phyloP scores from a whole-genome alignment of 2,113 vertebrate genomes.

The Prietella phreatophila region DNA sequence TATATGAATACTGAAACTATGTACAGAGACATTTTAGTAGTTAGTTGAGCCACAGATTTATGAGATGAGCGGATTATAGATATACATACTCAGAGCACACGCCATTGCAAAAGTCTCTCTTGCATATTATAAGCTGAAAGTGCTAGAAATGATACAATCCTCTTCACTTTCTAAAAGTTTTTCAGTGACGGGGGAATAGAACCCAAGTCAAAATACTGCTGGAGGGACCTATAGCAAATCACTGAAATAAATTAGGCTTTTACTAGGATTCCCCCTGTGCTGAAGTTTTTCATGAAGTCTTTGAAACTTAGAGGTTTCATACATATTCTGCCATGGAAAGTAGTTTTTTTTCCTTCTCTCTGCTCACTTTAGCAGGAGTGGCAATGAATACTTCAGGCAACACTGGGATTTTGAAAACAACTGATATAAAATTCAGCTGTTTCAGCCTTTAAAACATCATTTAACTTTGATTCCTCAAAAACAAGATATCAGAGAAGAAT shows the following conservation, averaged over 20 bases:
- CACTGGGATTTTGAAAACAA: conserved; percentile 30
- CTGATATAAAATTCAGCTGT: conserved; percentile 4
- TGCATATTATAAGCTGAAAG: conserved; percentile 12
- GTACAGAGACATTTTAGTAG: neutral
- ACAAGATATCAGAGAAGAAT: neutral
- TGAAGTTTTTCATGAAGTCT: conserved; percentile 14
- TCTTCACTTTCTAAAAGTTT: conserved; percentile 40
- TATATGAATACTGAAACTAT: neutral
- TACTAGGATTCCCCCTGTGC: conserved; percentile 41
- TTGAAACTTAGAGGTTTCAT: conserved; percentile 34
- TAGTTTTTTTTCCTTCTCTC: neutral
- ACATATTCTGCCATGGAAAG: conserved; percentile 29
- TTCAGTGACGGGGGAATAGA: conserved; percentile 26
- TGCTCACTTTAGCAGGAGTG: conserved; percentile 20
- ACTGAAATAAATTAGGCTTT: conserved; percentile 42
- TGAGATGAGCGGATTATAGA: neutral
- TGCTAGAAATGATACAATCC: conserved; percentile 16
- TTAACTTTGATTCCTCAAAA: conserved; percentile 8
- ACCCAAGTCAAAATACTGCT: conserved; percentile 33
- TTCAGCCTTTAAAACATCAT: conserved; percentile 17
- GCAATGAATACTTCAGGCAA: conserved; percentile 30
- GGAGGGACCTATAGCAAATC: conserved; percentile 39
- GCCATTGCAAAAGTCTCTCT: neutral
- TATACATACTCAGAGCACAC: neutral
- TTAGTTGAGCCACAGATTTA: neutral